Evolutionary conservation across 23 tunicate species (phyloP), one percentile per base, ranked within the genome.

Genomic region (Oikopleura dioica): DNA sequence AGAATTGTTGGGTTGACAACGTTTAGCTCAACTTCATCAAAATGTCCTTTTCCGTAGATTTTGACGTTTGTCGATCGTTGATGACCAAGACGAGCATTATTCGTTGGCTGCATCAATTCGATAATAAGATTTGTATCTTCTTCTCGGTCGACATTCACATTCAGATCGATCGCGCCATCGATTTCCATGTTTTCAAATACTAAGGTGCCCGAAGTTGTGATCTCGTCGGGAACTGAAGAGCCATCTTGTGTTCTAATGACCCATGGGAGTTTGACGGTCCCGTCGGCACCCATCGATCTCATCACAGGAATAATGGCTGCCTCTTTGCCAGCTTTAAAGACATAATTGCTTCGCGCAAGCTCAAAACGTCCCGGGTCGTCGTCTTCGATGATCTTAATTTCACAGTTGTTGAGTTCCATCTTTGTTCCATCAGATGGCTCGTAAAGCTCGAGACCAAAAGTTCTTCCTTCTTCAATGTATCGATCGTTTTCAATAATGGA

Each of bases 351-450:
- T 51, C 85, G 82, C 44, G 87, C 85, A 51, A 92, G 86, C 72
- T 92, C 98, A 44, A 92, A 80, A 37, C 81, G 50, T 1, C 98
- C 98, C 21, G 98, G 83, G 76, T 92, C 99, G 77, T 94, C 99
- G 38, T 94, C 99, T 59, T 94, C 99, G 38, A 94, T 94, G 78
- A 94, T 94, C 12, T 86, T 83, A 1, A 84, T 94, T 2, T 87
- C 95, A 59, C 75, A 77, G 9, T 36, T 35, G 38, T 77, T 77
- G 44, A 83, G 80, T 0, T 87, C 81, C 36, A 94, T 81, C 59
- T 94, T 94, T 21, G 99, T 94, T 63, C 85, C 86, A 29, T 86
- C 88, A 68, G 88, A 83, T 1, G 99, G 99, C 33, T 86, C 95
- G 28, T 79, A 59, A 12, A 94, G 76, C 0, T 77, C 69, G n/a